These are phyloP conservation scores for Bufotes viridis DNA, from an alignment of 2,797 vertebrate species.

Conservation along the genomic window DNA sequence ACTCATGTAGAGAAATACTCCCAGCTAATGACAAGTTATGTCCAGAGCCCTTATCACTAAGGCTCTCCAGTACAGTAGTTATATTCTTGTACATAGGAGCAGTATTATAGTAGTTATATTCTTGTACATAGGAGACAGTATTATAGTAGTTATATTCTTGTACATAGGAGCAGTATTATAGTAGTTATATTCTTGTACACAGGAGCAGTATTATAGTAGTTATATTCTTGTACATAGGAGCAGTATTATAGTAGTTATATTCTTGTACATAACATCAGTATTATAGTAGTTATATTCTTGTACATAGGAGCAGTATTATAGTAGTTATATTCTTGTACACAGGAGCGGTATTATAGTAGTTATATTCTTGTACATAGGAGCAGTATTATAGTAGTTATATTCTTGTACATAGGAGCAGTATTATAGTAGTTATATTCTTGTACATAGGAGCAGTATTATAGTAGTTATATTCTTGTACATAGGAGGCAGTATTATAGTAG, in stretches of 20 bases:
- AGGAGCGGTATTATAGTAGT: slow-evolving; percentile 1
- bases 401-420: neutral
- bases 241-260: slow-evolving; percentile 17
- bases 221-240: slow-evolving; percentile 7
- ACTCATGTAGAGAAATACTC: neutral
- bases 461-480: slow-evolving; percentile 3
- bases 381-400: slow-evolving; percentile 13
- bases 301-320: neutral
- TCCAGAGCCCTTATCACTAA: neutral
- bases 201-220: slow-evolving; percentile 7
- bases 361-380: slow-evolving; percentile 5
- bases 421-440: too few relatives aligned
- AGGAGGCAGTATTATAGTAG: slow-evolving; percentile 6
- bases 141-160: slow-evolving; percentile 1
- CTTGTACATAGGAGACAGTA: slow-evolving; percentile 1
- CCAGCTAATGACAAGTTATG: neutral
- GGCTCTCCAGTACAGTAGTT: neutral
- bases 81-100: slow-evolving; percentile 6
- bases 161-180: slow-evolving; percentile 6
- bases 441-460: neutral
- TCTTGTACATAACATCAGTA: neutral
- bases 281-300: neutral
- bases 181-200: slow-evolving; percentile 9
- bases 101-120: slow-evolving; percentile 15
- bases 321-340: neutral